phyloP scores from a whole-genome alignment of 2,113 vertebrate species.

The Anoura caudifer region DNA sequence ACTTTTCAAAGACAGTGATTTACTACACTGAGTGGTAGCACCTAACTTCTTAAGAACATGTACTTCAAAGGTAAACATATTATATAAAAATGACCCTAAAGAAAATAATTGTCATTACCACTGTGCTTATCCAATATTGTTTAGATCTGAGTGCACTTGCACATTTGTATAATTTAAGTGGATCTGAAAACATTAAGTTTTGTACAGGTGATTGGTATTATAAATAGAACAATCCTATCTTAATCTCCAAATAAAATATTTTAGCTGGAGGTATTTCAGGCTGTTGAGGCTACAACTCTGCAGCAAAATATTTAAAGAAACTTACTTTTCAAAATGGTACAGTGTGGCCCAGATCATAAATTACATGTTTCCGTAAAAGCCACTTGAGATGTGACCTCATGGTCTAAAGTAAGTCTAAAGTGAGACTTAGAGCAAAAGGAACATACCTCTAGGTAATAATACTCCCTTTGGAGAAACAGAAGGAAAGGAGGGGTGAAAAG shows the following conservation, averaged over 20 bases:
- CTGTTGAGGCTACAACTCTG: background rate
- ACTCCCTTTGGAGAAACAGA: background rate
- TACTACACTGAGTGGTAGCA: background rate
- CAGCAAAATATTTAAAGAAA: constrained; percentile 1
- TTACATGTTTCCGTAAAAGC: background rate
- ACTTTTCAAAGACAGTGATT: background rate
- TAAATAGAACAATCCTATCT: background rate
- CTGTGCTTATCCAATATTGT: background rate
- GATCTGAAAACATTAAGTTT: background rate
- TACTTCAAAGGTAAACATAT: background rate
- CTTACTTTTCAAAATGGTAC: background rate
- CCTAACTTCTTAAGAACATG: constrained; percentile 31
- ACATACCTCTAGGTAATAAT: background rate
- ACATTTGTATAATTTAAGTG: constrained; percentile 4
- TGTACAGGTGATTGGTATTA: background rate
- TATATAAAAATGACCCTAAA: background rate
- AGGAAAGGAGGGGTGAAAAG: background rate
- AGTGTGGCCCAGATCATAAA: background rate
- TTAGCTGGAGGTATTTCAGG: background rate
- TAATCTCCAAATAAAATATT: background rate
- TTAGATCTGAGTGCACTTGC: background rate
- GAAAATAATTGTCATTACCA: background rate
- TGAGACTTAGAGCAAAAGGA: background rate
- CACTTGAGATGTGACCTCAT: background rate
- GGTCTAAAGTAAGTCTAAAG: no score